These are phyloP conservation scores for Halcyon badia DNA, from an alignment of 2,797 vertebrate genomes.

Conservation along the genomic window DNA sequence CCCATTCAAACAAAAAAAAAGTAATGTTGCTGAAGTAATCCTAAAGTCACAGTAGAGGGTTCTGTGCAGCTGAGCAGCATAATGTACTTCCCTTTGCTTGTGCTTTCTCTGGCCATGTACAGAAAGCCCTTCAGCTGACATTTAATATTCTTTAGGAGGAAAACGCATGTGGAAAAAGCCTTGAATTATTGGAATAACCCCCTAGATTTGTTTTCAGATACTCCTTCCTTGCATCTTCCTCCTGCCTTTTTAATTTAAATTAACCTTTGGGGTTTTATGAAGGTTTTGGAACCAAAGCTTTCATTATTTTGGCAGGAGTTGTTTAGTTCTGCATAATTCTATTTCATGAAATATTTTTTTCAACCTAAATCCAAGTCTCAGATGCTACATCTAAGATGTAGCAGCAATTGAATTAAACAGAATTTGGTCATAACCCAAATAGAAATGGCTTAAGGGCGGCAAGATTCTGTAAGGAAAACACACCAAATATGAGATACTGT, in stretches of 20 bases:
- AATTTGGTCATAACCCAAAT: not conserved
- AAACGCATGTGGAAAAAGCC: not conserved
- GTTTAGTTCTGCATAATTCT: not conserved
- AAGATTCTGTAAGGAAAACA: not conserved
- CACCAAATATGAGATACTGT: not conserved
- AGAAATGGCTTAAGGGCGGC: accelerated
- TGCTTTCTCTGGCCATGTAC: not conserved
- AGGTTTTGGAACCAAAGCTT: not conserved
- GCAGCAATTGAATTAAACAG: not conserved
- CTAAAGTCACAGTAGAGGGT: constrained; percentile 19
- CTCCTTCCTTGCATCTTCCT: not conserved
- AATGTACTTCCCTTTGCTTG: constrained; percentile 32
- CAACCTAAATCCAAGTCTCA: not conserved
- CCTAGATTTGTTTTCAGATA: not conserved
- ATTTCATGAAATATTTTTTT: not conserved
- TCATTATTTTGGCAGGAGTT: not conserved
- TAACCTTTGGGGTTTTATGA: not conserved
- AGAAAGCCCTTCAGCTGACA: constrained; percentile 7
- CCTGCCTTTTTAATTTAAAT: not conserved
- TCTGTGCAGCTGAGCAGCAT: constrained; percentile 39
- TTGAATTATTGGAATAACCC: not conserved
- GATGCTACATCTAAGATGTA: not conserved
- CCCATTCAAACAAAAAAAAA: constrained; percentile 6
- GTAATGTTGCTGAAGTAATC: constrained; percentile 70
- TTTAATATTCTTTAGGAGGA: constrained; percentile 30